Evolutionary conservation across 2,888 invertebrate genomes (phyloP), one percentile per base, ranked within the genome.

Genomic region (Tinea pellionella): DNA sequence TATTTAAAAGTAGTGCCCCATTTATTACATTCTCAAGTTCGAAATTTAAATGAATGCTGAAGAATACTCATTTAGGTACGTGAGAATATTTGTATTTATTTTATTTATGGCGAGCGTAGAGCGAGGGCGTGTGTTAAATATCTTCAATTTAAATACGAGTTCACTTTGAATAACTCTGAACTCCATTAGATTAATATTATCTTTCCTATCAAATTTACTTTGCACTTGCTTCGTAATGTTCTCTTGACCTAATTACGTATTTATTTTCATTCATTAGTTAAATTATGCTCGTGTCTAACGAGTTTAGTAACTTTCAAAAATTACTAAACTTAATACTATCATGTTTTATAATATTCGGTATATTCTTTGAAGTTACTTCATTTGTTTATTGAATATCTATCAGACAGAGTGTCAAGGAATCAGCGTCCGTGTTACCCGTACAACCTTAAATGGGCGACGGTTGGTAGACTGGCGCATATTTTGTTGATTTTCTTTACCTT

Each of bases 31-130:
- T 82, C 78, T 79, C 79, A 61, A 64, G 63, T 63, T 62, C 42
- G 62, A 77, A 79, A 84, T 83, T 81, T 85, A 84, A 86, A 85
- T 83, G 80, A 77, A 74, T 55, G 18, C 16, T 51, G 85, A 84
- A 83, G 81, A 77, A 74, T 55, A 55, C 55, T 55, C 24, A 29
- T 51, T 43, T 59, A 59, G 15, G 24, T 59, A 59, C 86, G 86
- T 87, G 86, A 87, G 85, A 86, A 86, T 86, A 87, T 87, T 84
- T 85, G 80, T 86, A 84, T 86, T 86, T 85, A 83, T 85, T 85
- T 86, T 83, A 86, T 87, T 86, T 86, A 86, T 84, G 85, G 85
- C 73, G 70, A 70, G 77, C 74, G 73, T 71, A 71, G 75, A 69
- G 78, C 80, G 80, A 80, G 80, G 81, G 81, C 76, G 82, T 47